phyloP scores from a whole-genome alignment of 2,888 invertebrate species.

The Tachystola acroxantha region DNA sequence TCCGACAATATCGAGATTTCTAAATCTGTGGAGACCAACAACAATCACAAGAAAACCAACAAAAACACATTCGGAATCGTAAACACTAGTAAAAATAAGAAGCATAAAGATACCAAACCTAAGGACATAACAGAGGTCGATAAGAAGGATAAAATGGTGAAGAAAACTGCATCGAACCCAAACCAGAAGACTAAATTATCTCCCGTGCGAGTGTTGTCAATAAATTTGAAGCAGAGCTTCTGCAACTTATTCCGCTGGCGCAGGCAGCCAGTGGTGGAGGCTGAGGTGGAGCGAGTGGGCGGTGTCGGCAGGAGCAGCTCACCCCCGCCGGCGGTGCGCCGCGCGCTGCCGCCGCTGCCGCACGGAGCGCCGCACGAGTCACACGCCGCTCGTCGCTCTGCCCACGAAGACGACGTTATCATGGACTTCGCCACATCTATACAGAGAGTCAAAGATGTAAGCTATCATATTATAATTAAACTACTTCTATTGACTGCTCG shows the following conservation, averaged over 20 bases:
- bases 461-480: too few relatives aligned
- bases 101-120: conserved; percentile 62
- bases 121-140: conserved; percentile 51
- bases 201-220: conserved; percentile 81
- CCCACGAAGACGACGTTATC: conserved; percentile 63
- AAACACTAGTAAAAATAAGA: conserved; percentile 78
- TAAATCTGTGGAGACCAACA: conserved; percentile 57
- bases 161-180: conserved; percentile 35
- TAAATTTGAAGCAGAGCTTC: conserved; percentile 89
- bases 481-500: too few relatives aligned
- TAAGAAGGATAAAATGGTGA: conserved; percentile 61
- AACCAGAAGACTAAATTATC: conserved; percentile 80
- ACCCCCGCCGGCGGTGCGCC: conserved; percentile 58
- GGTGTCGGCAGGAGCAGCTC: conserved; percentile 38
- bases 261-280: conserved; percentile 39
- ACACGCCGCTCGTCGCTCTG: conserved; percentile 34
- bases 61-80: conserved; percentile 77
- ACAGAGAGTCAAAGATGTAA: conserved; percentile 95
- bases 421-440: conserved; percentile 95
- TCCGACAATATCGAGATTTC: conserved; percentile 52
- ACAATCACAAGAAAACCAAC: conserved; percentile 64
- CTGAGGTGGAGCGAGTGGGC: conserved; percentile 43
- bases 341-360: conserved; percentile 69
- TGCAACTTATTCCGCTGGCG: conserved; percentile 90
- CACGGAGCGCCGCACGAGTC: conserved; percentile 38